Base-by-base conservation (phyloP, 2,797 vertebrate species). In the Glyptemys insculpta region DNA sequence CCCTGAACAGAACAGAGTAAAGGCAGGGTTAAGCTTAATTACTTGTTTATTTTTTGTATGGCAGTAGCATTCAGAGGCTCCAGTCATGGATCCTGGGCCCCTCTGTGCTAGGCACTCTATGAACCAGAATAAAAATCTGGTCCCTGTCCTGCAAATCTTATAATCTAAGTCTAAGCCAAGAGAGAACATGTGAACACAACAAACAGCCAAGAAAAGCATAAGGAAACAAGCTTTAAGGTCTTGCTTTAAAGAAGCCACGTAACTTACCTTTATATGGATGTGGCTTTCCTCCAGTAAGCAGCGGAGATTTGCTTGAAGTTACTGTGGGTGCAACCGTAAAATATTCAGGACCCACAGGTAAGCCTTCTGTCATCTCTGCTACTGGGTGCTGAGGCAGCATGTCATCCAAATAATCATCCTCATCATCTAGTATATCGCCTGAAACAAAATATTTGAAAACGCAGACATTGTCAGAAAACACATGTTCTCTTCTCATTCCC, bases 351-450 rank as follows among this genome's bases (percentile, higher is more conserved):
- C 5, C 44, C 0, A 97, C 97, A 0, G 85, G 54, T 9, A 47
- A 49, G 84, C 96, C 97, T 4, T 98, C 98, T n/a, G 95, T 91
- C 21, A 85, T 37, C 25, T 98, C 98, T 5, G 95, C 95, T 91
- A 83, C 91, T 37, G 94, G 93, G 16, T 98, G 57, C 54, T 96
- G 98, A 86, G 93, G 87, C 11, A 98, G 90, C 79, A 94, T 83
- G 3, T 98, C 98, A 82, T 97, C 98, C 95, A 98, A 96, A 62
- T 98, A 94, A 79, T 99, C 98, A 0, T 98, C 98, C 5, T 98
- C 98, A 14, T 98, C 98, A 81, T 98, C 98, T 12, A 98, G 91
- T 90, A 98, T 97, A 54, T 98, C 98, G 79, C 98, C 98, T 98
- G 85, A 62, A 85, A 93, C 86, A 91, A 89, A 97, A 87, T 25